Evolutionary conservation across 2,888 invertebrate genomes (phyloP), one percentile per base, ranked within the genome.

Genomic region (Acanthococcus lagerstroemiae): DNA sequence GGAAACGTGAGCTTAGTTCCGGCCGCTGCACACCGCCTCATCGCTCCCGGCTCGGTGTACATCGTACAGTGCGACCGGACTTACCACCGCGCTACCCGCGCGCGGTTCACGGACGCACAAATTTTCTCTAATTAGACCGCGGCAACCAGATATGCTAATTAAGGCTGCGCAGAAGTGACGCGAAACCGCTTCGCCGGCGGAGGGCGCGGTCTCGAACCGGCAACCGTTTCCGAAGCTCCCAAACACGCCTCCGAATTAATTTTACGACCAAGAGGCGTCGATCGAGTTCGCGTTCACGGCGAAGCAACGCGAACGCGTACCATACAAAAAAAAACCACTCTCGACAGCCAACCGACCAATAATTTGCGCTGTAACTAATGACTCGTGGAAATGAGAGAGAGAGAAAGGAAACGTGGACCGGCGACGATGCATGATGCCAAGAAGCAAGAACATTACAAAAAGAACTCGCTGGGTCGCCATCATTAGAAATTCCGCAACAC

Each of bases 221-320:
- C 48, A 63, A 50, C 54, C 27, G 63, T 63, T 63, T 54, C 50
- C 26, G 22, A 26, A 61, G 60, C 27, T 52, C 50, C 27, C 52
- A 37, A 63, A 54, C 63, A 63, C 63, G 63, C 63, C 63, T 63
- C 54, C 63, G 63, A 54, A 63, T 63, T 63, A 63, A 63, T 63
- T 63, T 63, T 37, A 63, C 52, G 63, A 63, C 37, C 52, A 63
- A 63, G 52, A 63, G 63, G 54, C 63, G 63, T 63, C 63, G 30
- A 63, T 52, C 37, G 63, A 26, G 52, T 63, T 63, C 48, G 44
- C 52, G 24, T 61, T 48, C 60, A 7, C n/a, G n/a, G n/a, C n/a
- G n/a, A n/a, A n/a, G 22, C 52, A 12, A 19, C 48, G 21, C 48
- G 24, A 19, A n/a, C 12, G 5, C 26, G 26, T 19, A 21, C 21